A percentile compares a stretch with the other conserved stretches of the same genome.
Conservation (phyloP, 2,888 invertebrate genomes). For the Limnephilus auricula region DNA sequence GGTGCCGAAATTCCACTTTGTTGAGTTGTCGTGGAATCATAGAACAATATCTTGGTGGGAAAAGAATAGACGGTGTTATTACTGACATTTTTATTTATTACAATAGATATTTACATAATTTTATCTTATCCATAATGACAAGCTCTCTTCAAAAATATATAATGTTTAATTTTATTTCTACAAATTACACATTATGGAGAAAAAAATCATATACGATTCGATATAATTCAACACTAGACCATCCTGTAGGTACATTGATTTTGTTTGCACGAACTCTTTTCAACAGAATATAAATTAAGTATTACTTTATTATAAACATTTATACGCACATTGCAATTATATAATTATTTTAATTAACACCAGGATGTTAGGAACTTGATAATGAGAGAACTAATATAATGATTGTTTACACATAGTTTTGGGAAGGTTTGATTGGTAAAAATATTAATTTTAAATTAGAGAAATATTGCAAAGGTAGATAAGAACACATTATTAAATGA, state of each 20-base stretch:
- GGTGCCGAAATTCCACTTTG: too few species aligned
- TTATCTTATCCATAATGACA: constrained; percentile 56
- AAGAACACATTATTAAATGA: neutral
- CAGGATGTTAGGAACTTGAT: constrained; percentile 18
- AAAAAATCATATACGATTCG: neutral
- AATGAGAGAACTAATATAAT: constrained; percentile 16
- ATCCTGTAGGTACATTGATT: neutral
- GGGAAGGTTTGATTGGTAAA: neutral
- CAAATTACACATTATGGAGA: neutral
- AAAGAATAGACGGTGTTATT: constrained; percentile 22
- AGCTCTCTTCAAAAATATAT: constrained; percentile 65
- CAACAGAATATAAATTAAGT: neutral
- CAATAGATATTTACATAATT: constrained; percentile 53
- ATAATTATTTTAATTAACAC: neutral
- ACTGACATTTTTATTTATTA: constrained; percentile 59
- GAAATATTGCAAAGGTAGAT: neutral
- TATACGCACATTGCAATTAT: neutral
- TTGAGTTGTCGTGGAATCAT: too few species aligned
- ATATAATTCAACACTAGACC: neutral
- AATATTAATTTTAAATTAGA: neutral
- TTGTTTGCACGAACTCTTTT: neutral
- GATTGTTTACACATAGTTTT: constrained; percentile 15
- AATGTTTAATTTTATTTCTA: constrained; percentile 21
- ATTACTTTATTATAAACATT: neutral
- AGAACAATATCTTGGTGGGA: neutral